Evolutionary conservation across 2,797 vertebrate genomes (phyloP), one percentile per base, ranked within the genome.

Genomic region (Gobio occitaniae): DNA sequence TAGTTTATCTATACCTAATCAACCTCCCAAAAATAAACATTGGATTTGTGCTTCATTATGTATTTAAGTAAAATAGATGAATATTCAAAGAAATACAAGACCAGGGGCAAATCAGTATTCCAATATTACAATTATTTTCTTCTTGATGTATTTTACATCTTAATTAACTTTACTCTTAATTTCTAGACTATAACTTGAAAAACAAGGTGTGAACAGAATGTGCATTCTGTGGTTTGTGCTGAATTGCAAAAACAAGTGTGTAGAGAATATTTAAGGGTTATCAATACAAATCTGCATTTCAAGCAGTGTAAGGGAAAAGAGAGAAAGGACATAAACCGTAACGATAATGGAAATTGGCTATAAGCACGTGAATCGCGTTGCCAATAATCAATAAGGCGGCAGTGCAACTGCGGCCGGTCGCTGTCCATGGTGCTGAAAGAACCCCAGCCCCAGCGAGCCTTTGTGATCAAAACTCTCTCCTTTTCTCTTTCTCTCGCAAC

Each of bases 361-460:
- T 25, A 25, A 72, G 56, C 19, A 48, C 32, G 25, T 52, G 44
- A 50, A 65, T 41, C 59, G 48, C 36, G 52, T 74, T 50, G 29
- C 19, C 68, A 44, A 44, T 41, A 71, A 25, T 10, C 54, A n/a
- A 44, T 25, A 52, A 36, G 6, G 59, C 21, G n/a, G 8, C n/a
- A 8, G 10, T 61, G 44, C 41, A 29, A 47, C 61, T 82, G 63
- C 48, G 19, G 13, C 10, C 13, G 47, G 65, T 65, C 66, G 69
- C 84, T 74, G 32, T 66, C 68, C 68, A 2, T 66, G 84, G 77
- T 80, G 56, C 84, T 85, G 84, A 85, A 82, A 7, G 15, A 21
- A 72, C 21, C 52, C 2, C 29, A 17, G 29, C 29, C 4, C 21
- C 25, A 4, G 12, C 4, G 16, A 74, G 41, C 47, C 16, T 66